These are phyloP conservation scores for Halocynthia aurantium DNA, from an alignment of 23 tunicate species.

Conservation along the genomic window DNA sequence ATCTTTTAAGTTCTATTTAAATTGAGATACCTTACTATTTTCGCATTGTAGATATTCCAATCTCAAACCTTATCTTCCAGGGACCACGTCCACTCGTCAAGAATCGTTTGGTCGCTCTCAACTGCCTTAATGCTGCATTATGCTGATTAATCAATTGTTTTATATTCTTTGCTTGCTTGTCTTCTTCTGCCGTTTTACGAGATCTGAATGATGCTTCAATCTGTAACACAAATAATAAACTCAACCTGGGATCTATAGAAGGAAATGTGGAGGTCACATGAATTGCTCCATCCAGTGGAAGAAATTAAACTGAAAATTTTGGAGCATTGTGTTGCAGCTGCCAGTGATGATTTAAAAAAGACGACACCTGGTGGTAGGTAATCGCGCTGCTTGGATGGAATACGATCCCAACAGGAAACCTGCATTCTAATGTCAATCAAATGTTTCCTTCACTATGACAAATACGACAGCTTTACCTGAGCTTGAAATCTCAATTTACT, in stretches of 20 bases:
- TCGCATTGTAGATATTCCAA: no score
- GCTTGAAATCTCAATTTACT: constrained; percentile 50
- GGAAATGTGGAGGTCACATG: no score
- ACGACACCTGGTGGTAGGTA: no score
- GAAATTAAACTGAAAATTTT: no score
- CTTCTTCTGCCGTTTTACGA: constrained; percentile 43
- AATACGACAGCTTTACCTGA: constrained; percentile 20
- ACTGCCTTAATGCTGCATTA: constrained; percentile 63
- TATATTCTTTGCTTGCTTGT: constrained; percentile 57
- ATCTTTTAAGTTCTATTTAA: background rate
- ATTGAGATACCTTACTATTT: no score
- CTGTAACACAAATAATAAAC: constrained; percentile 9
- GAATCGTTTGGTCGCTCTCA: constrained; percentile 77
- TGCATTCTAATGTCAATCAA: background rate
- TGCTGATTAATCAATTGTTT: constrained; percentile 81
- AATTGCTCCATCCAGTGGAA: no score
- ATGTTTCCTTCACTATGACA: background rate
- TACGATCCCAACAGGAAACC: no score
- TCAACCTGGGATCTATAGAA: no score
- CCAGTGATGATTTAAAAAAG: no score
- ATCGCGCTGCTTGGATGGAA: no score
- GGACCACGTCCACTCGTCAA: constrained; percentile 72
- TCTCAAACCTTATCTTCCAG: constrained; percentile 66
- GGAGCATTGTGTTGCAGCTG: no score
- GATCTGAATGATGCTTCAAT: constrained; percentile 53